Conservation (phyloP, 1,140 invertebrate genomes). For the Phortica variegata region DNA sequence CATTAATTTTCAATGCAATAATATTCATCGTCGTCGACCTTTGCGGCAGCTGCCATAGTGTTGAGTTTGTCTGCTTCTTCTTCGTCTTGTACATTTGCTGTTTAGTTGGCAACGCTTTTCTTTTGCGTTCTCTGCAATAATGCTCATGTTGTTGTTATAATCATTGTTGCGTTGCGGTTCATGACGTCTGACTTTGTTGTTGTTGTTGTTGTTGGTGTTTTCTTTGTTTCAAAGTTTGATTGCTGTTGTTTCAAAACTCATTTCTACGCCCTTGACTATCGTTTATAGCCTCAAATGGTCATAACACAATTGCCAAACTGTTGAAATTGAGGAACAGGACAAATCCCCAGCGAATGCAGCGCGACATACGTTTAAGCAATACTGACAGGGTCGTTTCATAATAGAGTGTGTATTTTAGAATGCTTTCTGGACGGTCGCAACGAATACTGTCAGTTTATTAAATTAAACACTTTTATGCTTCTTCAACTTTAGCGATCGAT, state of each 20-base stretch:
- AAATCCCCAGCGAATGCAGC: background rate
- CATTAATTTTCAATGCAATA: slow-evolving; percentile 37
- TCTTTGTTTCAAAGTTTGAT: slow-evolving; percentile 9
- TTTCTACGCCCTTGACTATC: slow-evolving; percentile 24
- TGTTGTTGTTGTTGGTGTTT: slow-evolving; percentile 32
- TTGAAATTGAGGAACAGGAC: too few species aligned
- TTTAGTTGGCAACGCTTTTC: slow-evolving; percentile 3
- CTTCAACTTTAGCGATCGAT: too few species aligned
- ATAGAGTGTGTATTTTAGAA: slow-evolving; percentile 21
- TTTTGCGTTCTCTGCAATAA: too few species aligned
- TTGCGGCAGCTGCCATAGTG: slow-evolving; percentile 40
- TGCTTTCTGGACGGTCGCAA: slow-evolving; percentile 9
- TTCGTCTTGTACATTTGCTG: background rate
- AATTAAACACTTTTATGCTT: too few species aligned
- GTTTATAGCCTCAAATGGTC: slow-evolving; percentile 20
- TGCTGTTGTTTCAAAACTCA: slow-evolving; percentile 48
- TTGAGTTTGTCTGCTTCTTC: slow-evolving; percentile 27
- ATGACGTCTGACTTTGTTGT: slow-evolving; percentile 45
- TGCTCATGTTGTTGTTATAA: slow-evolving; percentile 49
- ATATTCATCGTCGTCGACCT: slow-evolving; percentile 38
- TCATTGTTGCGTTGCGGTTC: slow-evolving; percentile 54
- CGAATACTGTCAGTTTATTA: too few species aligned
- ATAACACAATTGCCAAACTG: slow-evolving; percentile 14
- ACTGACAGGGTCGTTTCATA: background rate
- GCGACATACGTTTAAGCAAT: slow-evolving; percentile 25